phyloP scores from a whole-genome alignment of 2,888 invertebrate species.

The Eulithis prunata region DNA sequence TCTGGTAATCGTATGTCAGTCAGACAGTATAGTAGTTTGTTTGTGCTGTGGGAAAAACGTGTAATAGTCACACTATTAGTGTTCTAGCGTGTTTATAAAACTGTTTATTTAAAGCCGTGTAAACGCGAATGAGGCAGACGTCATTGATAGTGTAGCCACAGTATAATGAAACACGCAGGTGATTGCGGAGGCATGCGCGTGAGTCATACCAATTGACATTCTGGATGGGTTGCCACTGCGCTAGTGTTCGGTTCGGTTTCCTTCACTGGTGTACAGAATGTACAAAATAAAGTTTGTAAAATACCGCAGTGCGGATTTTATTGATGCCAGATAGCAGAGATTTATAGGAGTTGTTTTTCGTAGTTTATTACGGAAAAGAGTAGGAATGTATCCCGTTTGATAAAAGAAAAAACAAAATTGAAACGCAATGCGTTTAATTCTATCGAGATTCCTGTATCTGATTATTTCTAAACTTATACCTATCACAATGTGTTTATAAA shows the following conservation, averaged over 20 bases:
- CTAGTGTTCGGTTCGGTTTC: conserved; percentile 39
- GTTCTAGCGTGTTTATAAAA: conserved; percentile 30
- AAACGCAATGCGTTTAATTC: background rate
- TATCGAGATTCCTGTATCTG: too few relatives aligned
- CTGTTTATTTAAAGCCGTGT: conserved; percentile 42
- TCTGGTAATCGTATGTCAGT: background rate
- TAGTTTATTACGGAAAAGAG: background rate
- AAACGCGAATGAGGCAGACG: conserved; percentile 35
- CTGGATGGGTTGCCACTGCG: conserved; percentile 44
- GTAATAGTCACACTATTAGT: conserved; percentile 14
- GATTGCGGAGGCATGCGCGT: conserved; percentile 59
- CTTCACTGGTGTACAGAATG: conserved; percentile 35
- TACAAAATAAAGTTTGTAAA: conserved; percentile 23
- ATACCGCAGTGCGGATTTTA: conserved; percentile 7
- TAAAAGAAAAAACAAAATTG: background rate
- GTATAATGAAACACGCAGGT: conserved; percentile 50
- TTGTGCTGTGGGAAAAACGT: conserved; percentile 4
- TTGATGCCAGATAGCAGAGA: conserved; percentile 1
- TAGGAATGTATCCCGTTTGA: background rate
- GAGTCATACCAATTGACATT: conserved; percentile 69
- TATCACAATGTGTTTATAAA: too few relatives aligned
- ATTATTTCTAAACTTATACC: too few relatives aligned
- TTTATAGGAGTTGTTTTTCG: background rate
- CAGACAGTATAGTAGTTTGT: background rate
- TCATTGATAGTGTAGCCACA: conserved; percentile 46